Evolutionary conservation across 2,797 vertebrate genomes (phyloP), one percentile per base, ranked within the genome.

Genomic region (Sus cebifrons): DNA sequence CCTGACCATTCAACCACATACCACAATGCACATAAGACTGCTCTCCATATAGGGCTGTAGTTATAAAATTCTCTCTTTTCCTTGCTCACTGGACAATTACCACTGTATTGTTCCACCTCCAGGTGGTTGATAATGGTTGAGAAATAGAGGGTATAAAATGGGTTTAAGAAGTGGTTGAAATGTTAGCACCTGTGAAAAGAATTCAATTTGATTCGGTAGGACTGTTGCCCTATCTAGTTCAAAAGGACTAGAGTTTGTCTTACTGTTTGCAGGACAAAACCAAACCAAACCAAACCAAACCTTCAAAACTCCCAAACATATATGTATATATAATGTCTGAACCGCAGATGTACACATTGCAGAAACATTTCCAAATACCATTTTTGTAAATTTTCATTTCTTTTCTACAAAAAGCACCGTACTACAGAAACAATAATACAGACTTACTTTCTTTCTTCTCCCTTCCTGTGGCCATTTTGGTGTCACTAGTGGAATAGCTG

Each of bases 181-280:
- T 40, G 64, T 44, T 81, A 62, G 52, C 32, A 6, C 60, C 29
- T 82, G 54, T 52, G 75, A 68, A 68, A 96, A 96, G 13, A 77
- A 86, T 25, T 81, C 74, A 86, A 4, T 93, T 17, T 68, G 62
- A 93, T 23, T 54, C 52, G 6, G 56, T 25, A 60, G 60, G 86
- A 74, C 16, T 74, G n/a, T 15, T 78, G 75, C 54, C 20, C 58
- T 78, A 78, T 5, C 44, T 86, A 56, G 27, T 81, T 93, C 81
- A 75, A 81, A 86, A 93, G 21, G 60, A 60, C n/a, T 81, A 44
- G 81, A 74, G 73, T 93, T 85, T 65, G 49, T 82, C 60, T 93
- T 54, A 86, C 16, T 23, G 20, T 81, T 40, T 62, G 25, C 3
- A 74, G 52, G 29, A 58, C 78, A 58, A 78, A 56, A 78, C n/a